These are phyloP conservation scores for Prunella fulvescens DNA, from an alignment of 2,113 vertebrate species.

Conservation along the genomic window DNA sequence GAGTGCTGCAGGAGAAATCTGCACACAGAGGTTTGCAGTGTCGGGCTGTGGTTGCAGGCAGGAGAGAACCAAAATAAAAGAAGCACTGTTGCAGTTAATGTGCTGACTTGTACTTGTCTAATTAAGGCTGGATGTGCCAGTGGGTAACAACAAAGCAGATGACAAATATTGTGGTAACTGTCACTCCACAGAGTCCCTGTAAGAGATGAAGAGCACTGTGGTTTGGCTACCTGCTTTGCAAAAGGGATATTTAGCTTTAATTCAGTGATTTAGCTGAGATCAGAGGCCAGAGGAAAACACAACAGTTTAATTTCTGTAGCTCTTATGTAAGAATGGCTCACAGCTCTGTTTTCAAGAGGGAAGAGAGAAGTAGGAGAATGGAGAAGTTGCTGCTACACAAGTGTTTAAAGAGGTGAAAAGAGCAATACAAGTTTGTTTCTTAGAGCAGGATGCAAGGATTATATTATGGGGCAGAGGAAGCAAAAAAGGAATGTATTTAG, in stretches of 20 bases:
- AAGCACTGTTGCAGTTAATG: conserved; percentile 29
- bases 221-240: not conserved
- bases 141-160: conserved; percentile 19
- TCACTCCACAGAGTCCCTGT: not conserved
- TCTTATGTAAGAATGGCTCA: not conserved
- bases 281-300: not conserved
- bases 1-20: not conserved
- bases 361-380: not conserved
- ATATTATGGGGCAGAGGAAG: not conserved
- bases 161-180: conserved; percentile 5
- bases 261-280: not conserved
- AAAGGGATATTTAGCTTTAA: not conserved
- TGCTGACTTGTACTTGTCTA: conserved; percentile 44
- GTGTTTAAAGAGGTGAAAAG: not conserved
- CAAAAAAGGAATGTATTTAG: not conserved
- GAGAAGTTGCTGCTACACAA: not conserved
- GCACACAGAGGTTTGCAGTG: not conserved
- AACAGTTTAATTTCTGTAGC: not conserved
- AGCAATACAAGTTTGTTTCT: not conserved
- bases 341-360: not conserved
- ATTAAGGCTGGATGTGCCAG: conserved; percentile 29
- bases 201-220: not conserved
- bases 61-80: not conserved
- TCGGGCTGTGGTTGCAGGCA: not conserved
- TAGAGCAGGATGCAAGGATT: not conserved